A percentile compares a stretch with the other conserved stretches of the same genome.
Conservation (phyloP, 2,113 vertebrate species). For the Lontra canadensis region DNA sequence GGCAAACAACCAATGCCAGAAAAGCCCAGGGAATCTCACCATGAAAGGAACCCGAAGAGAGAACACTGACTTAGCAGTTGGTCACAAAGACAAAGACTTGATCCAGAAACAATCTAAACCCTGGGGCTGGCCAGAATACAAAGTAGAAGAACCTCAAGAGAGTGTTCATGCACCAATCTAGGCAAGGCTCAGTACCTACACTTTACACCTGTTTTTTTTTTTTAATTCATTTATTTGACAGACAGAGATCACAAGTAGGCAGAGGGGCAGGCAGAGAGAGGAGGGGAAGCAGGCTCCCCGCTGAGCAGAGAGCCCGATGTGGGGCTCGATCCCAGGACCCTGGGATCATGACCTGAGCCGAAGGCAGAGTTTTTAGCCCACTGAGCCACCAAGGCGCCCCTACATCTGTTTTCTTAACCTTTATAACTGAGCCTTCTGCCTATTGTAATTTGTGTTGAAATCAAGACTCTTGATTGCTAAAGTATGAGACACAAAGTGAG, state of each 20-base stretch:
- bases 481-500: not conserved
- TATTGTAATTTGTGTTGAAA: not conserved
- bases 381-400: no score
- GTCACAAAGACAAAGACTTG: not conserved
- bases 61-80: not conserved
- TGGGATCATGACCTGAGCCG: no score
- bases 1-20: not conserved
- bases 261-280: no score
- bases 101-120: not conserved
- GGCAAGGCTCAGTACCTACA: not conserved
- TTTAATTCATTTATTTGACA: no score
- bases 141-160: not conserved
- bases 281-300: no score
- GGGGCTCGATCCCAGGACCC: no score
- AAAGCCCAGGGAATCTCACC: not conserved
- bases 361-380: no score
- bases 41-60: not conserved
- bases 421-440: not conserved
- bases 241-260: no score
- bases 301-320: no score
- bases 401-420: not conserved
- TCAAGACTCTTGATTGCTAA: not conserved
- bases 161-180: not conserved
- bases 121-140: not conserved
- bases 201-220: not conserved